These are phyloP conservation scores for Antennarius maculatus DNA, from an alignment of 2,797 vertebrate genomes.

Conservation along the genomic window DNA sequence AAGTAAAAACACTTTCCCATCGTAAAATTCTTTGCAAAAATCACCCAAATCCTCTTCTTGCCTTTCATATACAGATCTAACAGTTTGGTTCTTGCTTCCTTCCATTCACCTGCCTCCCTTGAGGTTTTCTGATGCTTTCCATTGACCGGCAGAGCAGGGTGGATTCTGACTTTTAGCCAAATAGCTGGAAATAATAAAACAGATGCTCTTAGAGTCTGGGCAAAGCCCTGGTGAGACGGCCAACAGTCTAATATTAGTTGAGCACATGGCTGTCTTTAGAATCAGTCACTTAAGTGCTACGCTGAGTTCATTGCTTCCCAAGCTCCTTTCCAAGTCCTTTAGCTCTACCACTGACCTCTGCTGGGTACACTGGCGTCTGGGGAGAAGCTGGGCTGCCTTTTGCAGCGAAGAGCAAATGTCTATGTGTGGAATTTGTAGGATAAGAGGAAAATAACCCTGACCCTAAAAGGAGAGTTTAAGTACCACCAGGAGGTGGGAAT, in stretches of 20 bases:
- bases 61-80: constrained; percentile 24
- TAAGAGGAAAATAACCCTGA: constrained; percentile 43
- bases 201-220: constrained; percentile 51
- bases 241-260: constrained; percentile 81
- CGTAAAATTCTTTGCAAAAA: constrained; percentile 34
- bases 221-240: constrained; percentile 63
- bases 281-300: constrained; percentile 76
- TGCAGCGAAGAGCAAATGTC: constrained; percentile 51
- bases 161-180: constrained; percentile 18
- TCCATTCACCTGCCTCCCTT: constrained; percentile 53
- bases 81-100: constrained; percentile 55
- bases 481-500: constrained; percentile 34
- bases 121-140: constrained; percentile 34
- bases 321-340: constrained; percentile 53
- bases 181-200: constrained; percentile 59
- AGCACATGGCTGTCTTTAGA: constrained; percentile 77
- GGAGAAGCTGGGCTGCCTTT: constrained; percentile 40
- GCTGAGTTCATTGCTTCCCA: constrained; percentile 69
- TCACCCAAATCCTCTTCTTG: constrained; percentile 37
- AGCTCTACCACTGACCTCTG: constrained; percentile 53
- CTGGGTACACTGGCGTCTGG: constrained; percentile 51
- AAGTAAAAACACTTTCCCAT: constrained; percentile 16
- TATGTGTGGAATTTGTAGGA: constrained; percentile 52
- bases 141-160: constrained; percentile 12
- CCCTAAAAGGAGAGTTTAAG: constrained; percentile 60